phyloP scores from a whole-genome alignment of 2,113 vertebrate genomes.

The Chascanopsetta lugubris region DNA sequence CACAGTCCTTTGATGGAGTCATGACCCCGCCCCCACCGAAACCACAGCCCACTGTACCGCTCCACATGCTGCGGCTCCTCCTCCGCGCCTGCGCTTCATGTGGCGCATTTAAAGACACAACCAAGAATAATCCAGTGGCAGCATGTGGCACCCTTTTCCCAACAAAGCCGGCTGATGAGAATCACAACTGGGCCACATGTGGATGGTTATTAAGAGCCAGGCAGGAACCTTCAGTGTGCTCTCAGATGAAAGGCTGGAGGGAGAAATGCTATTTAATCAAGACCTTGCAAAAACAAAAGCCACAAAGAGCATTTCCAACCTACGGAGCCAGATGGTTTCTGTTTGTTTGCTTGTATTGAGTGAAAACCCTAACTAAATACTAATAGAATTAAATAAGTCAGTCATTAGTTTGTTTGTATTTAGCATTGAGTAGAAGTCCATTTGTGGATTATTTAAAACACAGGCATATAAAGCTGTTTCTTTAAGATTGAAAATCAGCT shows the following conservation, averaged over 20 bases:
- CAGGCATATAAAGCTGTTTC: conserved; percentile 4
- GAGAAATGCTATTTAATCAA: conserved; percentile 77
- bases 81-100: conserved; percentile 35
- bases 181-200: conserved; percentile 73
- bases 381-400: conserved; percentile 16
- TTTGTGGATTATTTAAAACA: conserved; percentile 20
- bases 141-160: conserved; percentile 64
- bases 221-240: conserved; percentile 63
- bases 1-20: conserved; percentile 17
- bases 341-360: conserved; percentile 35
- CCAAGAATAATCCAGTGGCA: conserved; percentile 61
- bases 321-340: conserved; percentile 67
- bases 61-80: conserved; percentile 40
- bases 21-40: conserved; percentile 19
- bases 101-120: conserved; percentile 47
- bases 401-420: conserved; percentile 33
- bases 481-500: conserved; percentile 25
- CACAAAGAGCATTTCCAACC: conserved; percentile 44
- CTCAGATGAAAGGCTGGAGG: conserved; percentile 59
- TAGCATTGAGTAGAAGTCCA: conserved; percentile 8
- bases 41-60: conserved; percentile 41
- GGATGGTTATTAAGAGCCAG: conserved; percentile 74
- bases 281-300: conserved; percentile 59
- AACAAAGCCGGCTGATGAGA: conserved; percentile 32
- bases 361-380: conserved; percentile 25